These are phyloP conservation scores for Upupa epops DNA, from an alignment of 2,113 vertebrate genomes.

Conservation along the genomic window DNA sequence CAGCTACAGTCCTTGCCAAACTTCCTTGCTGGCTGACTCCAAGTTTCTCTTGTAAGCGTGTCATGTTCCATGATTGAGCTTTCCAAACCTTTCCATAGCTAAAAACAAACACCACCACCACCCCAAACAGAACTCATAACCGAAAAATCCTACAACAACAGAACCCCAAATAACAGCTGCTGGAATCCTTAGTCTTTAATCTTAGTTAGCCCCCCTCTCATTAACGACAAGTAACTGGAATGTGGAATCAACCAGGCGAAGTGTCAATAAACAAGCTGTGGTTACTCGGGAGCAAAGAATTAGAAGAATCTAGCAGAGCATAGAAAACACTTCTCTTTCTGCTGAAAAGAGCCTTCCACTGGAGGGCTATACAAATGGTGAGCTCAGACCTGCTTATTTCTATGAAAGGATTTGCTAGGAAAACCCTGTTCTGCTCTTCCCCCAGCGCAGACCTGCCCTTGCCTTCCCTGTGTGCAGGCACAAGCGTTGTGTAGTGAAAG, in stretches of 20 bases:
- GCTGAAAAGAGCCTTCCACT: not conserved
- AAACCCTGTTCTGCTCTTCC: not conserved
- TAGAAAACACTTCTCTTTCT: not conserved
- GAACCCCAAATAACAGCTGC: not conserved
- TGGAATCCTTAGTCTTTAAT: conserved; percentile 43
- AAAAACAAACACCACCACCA: not conserved
- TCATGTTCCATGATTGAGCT: conserved; percentile 55
- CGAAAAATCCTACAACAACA: not conserved
- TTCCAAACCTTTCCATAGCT: conserved; percentile 19
- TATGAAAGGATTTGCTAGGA: not conserved
- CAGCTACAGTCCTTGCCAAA: not conserved
- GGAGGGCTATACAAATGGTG: not conserved
- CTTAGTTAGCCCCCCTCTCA: conserved; percentile 40
- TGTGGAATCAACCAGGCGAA: not conserved
- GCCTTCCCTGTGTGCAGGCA: not conserved
- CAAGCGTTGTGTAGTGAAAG: not conserved
- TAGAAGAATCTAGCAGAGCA: not conserved
- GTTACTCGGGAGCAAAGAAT: not conserved
- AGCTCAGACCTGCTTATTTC: not conserved
- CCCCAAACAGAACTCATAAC: not conserved
- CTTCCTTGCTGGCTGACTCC: conserved; percentile 24
- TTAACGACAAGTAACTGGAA: not conserved
- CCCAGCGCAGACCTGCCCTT: not conserved
- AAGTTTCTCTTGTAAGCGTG: conserved; percentile 4
- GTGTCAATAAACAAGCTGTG: conserved; percentile 14